A percentile compares a stretch with the other conserved stretches of the same genome.
These are phyloP conservation scores for Ormyrus nitidulus DNA, from an alignment of 2,888 invertebrate genomes.

Conservation along the genomic window DNA sequence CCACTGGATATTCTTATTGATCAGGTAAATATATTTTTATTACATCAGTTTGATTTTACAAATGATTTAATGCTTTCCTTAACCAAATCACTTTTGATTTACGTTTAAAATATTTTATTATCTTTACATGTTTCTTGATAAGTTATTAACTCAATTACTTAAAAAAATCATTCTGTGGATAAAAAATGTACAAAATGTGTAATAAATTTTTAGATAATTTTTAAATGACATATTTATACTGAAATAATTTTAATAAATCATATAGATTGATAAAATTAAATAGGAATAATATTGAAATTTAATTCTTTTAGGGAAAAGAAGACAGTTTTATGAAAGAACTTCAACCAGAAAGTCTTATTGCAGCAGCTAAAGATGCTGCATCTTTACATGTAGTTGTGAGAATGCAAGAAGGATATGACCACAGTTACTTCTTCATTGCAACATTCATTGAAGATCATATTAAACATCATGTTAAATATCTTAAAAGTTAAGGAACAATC, in stretches of 20 bases:
- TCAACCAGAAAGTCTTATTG: conserved; percentile 88
- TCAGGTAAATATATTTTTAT: conserved; percentile 79
- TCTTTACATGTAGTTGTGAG: conserved; percentile 84
- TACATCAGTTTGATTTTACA: not conserved
- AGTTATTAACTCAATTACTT: not conserved
- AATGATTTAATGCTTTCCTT: not conserved
- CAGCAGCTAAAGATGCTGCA: conserved; percentile 82
- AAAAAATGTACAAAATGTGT: conserved; percentile 18
- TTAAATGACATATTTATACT: too few species aligned
- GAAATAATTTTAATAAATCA: not conserved
- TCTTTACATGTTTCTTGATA: not conserved
- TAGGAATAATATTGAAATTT: conserved; percentile 3
- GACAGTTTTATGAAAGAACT: conserved; percentile 89
- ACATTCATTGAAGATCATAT: conserved; percentile 96
- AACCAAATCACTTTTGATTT: too few species aligned
- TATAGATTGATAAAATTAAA: conserved; percentile 24
- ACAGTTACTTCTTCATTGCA: conserved; percentile 94
- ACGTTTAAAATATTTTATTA: not conserved
- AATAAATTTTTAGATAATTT: not conserved
- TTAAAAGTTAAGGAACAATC: conserved; percentile 76
- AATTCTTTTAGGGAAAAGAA: conserved; percentile 82
- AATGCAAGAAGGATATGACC: conserved; percentile 92
- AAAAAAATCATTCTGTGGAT: not conserved
- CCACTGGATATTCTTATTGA: conserved; percentile 91
- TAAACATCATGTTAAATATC: conserved; percentile 88